A percentile compares a stretch with the other conserved stretches of the same genome.
phyloP scores from a whole-genome alignment of 2,797 vertebrate genomes.

The Adelosebastes latens region DNA sequence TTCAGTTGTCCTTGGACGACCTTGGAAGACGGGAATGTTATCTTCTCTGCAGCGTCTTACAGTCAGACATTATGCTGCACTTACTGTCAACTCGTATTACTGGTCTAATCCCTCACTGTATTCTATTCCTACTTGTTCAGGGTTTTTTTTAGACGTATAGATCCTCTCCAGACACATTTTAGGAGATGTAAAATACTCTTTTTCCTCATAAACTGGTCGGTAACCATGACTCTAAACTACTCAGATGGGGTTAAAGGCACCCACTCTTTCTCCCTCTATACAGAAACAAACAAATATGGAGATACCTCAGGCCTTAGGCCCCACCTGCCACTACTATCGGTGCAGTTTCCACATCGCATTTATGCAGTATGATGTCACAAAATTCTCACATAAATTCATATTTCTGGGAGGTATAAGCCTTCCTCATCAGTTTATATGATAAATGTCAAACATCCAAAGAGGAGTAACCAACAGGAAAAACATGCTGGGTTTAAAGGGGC shows the following conservation, averaged over 20 bases:
- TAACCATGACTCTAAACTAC: background rate
- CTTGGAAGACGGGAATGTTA: background rate
- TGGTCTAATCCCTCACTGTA: conserved; percentile 41
- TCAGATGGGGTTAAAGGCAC: background rate
- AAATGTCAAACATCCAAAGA: background rate
- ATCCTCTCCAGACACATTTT: conserved; percentile 3
- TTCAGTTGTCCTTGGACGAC: conserved; percentile 36
- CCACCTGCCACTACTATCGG: too few species aligned
- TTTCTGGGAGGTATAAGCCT: background rate
- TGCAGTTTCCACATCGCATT: too few species aligned
- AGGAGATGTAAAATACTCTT: background rate
- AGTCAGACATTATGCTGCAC: background rate
- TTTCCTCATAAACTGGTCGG: background rate
- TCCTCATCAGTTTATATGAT: background rate
- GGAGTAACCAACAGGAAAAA: background rate
- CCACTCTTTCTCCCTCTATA: background rate
- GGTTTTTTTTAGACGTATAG: background rate
- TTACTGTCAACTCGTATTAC: conserved; percentile 46
- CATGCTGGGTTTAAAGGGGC: background rate
- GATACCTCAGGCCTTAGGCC: too few species aligned
- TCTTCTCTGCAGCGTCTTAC: conserved; percentile 16
- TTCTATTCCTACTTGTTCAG: conserved; percentile 2
- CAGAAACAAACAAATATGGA: background rate
- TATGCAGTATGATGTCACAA: background rate
- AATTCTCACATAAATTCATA: background rate